phyloP scores from a whole-genome alignment of 2,113 vertebrate species.

The Ranitomeya imitator region DNA sequence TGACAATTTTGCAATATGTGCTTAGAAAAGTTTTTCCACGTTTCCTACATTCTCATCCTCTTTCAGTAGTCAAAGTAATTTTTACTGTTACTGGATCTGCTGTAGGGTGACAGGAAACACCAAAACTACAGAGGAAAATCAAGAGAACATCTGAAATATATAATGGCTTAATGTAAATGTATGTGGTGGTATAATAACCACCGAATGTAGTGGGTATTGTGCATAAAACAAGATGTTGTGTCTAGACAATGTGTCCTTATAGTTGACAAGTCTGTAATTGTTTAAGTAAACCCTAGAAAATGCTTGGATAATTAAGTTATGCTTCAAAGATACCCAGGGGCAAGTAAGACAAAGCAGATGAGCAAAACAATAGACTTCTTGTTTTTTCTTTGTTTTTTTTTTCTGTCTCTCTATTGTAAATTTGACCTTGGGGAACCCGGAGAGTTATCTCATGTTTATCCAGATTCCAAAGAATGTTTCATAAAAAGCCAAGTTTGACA shows the following conservation, averaged over 20 bases:
- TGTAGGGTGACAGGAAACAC: not conserved
- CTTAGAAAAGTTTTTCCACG: no score
- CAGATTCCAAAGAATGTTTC: not conserved
- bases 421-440: not conserved
- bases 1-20: no score
- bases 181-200: not conserved
- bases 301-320: not conserved
- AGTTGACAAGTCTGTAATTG: not conserved
- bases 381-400: not conserved
- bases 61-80: not conserved
- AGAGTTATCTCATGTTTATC: not conserved
- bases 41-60: not conserved
- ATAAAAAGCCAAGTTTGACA: not conserved
- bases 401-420: not conserved
- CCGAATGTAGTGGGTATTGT: not conserved
- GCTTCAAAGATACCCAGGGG: not conserved
- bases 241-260: constrained; percentile 20
- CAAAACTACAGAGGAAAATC: not conserved
- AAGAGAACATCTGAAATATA: constrained; percentile 13
- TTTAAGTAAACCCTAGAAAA: not conserved
- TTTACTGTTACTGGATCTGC: not conserved
- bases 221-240: constrained; percentile 1
- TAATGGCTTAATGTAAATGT: constrained; percentile 2
- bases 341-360: not conserved
- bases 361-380: not conserved